Conservation (phyloP, 2,113 vertebrate species). For the Phylloscopus trochilus region DNA sequence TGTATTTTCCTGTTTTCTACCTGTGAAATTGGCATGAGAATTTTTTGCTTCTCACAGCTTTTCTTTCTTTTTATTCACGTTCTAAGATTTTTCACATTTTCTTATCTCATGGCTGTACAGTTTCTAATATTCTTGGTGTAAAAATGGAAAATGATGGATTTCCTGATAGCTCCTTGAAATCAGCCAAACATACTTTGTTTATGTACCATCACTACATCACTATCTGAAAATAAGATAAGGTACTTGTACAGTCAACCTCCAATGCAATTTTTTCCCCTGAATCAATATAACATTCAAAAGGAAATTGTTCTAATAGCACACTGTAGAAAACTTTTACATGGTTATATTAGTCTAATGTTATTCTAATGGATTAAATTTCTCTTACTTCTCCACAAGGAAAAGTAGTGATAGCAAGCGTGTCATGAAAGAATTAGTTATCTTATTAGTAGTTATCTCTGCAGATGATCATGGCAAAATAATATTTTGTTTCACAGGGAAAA, state of each 20-base stretch:
- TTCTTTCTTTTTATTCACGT: neutral
- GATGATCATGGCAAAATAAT: neutral
- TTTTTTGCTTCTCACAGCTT: neutral
- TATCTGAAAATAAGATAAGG: neutral
- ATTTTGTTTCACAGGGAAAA: neutral
- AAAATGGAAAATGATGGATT: neutral
- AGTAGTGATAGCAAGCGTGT: neutral
- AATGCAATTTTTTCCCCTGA: neutral
- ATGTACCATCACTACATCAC: neutral
- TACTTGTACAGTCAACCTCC: neutral
- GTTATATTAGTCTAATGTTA: neutral
- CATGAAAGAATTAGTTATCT: neutral
- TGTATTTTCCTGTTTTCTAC: neutral
- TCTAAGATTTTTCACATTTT: neutral
- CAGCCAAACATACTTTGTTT: neutral
- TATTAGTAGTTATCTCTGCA: neutral
- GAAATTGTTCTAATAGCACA: neutral
- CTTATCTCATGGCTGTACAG: neutral
- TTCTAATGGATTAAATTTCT: neutral
- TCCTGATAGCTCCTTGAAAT: neutral
- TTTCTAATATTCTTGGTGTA: neutral
- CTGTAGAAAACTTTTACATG: neutral
- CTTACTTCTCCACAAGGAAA: neutral
- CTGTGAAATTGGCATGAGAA: neutral
- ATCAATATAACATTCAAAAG: neutral